A percentile compares a stretch with the other conserved stretches of the same genome.
Evolutionary conservation across 2,797 vertebrate genomes (phyloP).

Genomic region (Microchirus variegatus): DNA sequence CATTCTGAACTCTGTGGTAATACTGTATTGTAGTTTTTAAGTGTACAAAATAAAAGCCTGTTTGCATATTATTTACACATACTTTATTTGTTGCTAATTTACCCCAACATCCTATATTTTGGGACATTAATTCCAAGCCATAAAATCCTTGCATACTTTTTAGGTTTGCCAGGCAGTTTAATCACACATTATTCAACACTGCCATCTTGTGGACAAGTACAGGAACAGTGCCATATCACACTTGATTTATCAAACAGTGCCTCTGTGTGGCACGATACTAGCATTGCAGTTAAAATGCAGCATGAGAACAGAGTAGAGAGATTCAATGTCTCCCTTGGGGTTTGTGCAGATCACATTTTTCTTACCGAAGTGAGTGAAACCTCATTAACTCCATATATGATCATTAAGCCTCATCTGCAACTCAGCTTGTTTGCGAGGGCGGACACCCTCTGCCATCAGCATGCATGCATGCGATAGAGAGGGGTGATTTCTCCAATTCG

Average conservation of each 20-base stretch:
- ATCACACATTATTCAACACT: not conserved
- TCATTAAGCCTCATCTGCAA: conserved; percentile 62
- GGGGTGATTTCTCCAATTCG: conserved; percentile 44
- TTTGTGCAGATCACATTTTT: conserved; percentile 45
- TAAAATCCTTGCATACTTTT: not conserved
- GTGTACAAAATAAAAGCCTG: not conserved
- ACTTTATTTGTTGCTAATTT: not conserved
- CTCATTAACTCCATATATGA: conserved; percentile 69
- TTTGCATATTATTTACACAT: rapidly evolving
- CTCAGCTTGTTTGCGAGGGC: conserved; percentile 38
- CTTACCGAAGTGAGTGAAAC: conserved; percentile 59
- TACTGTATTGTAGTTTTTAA: not conserved
- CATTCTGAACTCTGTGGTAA: not conserved
- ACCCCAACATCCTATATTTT: not conserved
- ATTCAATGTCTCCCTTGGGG: conserved; percentile 21
- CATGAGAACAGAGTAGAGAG: not conserved
- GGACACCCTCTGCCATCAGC: conserved; percentile 34
- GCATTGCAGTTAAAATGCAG: conserved; percentile 24
- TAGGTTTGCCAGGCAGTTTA: too few species aligned
- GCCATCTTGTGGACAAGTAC: conserved; percentile 35
- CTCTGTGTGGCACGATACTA: conserved; percentile 42
- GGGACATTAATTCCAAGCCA: not conserved
- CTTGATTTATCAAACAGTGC: conserved; percentile 40
- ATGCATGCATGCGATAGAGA: conserved; percentile 30
- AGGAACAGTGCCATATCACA: not conserved